Percentiles rank a stretch among this genome's conserved stretches.
phyloP scores from a whole-genome alignment of 2,797 vertebrate species.

The Tragelaphus oryx region DNA sequence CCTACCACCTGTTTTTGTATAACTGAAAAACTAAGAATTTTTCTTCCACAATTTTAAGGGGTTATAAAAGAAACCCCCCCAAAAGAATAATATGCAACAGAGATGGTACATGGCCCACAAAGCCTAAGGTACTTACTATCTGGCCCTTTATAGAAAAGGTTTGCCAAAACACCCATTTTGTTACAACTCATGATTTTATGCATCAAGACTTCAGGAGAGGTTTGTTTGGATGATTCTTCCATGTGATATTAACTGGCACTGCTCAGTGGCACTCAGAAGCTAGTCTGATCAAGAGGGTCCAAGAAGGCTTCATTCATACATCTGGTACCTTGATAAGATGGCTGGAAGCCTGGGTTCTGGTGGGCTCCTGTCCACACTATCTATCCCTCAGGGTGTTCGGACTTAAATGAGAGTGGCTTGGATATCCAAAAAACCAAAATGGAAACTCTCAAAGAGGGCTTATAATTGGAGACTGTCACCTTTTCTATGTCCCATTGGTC shows the following conservation, averaged over 20 bases:
- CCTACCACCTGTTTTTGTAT: neutral
- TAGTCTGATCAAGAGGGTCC: neutral
- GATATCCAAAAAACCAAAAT: neutral
- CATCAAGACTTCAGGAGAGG: neutral
- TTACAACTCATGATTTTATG: neutral
- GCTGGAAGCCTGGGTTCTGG: neutral
- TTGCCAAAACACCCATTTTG: neutral
- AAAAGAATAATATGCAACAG: neutral
- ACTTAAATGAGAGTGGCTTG: neutral
- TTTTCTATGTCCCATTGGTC: neutral
- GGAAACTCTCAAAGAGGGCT: neutral
- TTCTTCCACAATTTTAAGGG: neutral
- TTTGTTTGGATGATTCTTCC: neutral
- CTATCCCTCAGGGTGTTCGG: neutral
- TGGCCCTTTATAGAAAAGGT: neutral
- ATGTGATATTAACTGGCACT: neutral
- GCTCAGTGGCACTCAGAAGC: neutral
- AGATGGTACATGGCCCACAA: neutral
- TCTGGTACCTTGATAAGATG: neutral
- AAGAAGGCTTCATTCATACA: neutral
- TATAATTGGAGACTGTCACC: neutral
- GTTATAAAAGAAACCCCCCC: neutral
- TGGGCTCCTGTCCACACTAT: neutral
- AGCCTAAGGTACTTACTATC: constrained; percentile 21
- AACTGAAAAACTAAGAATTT: neutral